Evolutionary conservation across 2,113 vertebrate genomes (phyloP).

Genomic region (Herpetotheres cachinnans): DNA sequence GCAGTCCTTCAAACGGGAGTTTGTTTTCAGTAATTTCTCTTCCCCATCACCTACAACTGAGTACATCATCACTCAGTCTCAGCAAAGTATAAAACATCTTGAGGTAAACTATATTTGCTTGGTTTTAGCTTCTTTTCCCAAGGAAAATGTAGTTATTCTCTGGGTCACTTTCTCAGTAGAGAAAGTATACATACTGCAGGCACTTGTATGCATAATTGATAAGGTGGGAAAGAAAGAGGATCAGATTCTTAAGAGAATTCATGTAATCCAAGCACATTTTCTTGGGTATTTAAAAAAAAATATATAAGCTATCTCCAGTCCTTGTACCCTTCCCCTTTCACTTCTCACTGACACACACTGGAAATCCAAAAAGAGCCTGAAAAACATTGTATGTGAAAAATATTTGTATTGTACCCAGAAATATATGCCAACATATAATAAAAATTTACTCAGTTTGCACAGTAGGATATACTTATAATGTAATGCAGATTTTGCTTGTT

Average conservation of each 20-base stretch:
- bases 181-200: not conserved
- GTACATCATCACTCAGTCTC: not conserved
- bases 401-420: not conserved
- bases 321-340: not conserved
- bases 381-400: not conserved
- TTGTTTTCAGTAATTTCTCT: not conserved
- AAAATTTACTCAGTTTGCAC: not conserved
- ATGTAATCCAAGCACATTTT: slow-evolving; percentile 10
- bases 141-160: not conserved
- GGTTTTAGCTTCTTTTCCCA: not conserved
- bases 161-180: not conserved
- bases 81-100: not conserved
- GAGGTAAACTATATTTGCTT: not conserved
- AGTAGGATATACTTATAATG: not conserved
- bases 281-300: not conserved
- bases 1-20: not conserved
- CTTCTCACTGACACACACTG: not conserved
- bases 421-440: not conserved
- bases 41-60: not conserved
- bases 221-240: not conserved
- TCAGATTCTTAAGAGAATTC: not conserved
- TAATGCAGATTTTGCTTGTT: slow-evolving; percentile 13
- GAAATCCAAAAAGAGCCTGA: no score
- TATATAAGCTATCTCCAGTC: not conserved
- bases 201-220: slow-evolving; percentile 28